A percentile compares a stretch with the other conserved stretches of the same genome.
Conservation (phyloP, 92 coral and sea anemone genomes). For the Pocillopora meandrina region DNA sequence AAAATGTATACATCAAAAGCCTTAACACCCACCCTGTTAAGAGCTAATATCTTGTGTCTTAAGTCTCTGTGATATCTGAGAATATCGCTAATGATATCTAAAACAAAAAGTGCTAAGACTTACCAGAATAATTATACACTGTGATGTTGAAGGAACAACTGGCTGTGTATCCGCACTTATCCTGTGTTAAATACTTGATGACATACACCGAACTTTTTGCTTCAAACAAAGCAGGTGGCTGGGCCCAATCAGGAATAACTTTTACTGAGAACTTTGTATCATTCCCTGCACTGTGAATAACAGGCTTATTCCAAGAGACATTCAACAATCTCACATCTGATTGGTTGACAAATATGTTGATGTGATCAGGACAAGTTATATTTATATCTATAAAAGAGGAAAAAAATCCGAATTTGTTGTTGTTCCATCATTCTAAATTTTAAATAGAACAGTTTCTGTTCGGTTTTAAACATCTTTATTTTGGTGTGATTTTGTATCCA, state of each 20-base stretch:
- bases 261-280: slow-evolving; percentile 9
- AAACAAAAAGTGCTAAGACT: neutral
- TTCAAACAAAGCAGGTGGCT: slow-evolving; percentile 12
- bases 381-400: slow-evolving; percentile 10
- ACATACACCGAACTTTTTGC: neutral
- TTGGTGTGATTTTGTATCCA: too few species aligned
- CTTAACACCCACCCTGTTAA: too few species aligned
- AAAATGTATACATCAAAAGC: too few species aligned
- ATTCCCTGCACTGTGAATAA: slow-evolving; percentile 10
- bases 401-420: neutral
- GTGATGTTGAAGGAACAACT: slow-evolving; percentile 34
- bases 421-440: neutral
- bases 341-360: slow-evolving; percentile 1
- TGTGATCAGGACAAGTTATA: slow-evolving; percentile 30
- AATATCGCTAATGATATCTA: neutral
- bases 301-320: slow-evolving; percentile 31
- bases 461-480: neutral
- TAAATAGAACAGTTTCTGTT: neutral
- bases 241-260: slow-evolving; percentile 35
- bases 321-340: neutral
- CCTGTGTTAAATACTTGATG: slow-evolving; percentile 10
- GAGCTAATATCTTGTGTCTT: too few species aligned
- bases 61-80: too few species aligned
- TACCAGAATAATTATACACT: slow-evolving; percentile 6
- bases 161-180: slow-evolving; percentile 1